phyloP scores from a whole-genome alignment of 2,888 invertebrate genomes.

The Sepioteuthis lessoniana region DNA sequence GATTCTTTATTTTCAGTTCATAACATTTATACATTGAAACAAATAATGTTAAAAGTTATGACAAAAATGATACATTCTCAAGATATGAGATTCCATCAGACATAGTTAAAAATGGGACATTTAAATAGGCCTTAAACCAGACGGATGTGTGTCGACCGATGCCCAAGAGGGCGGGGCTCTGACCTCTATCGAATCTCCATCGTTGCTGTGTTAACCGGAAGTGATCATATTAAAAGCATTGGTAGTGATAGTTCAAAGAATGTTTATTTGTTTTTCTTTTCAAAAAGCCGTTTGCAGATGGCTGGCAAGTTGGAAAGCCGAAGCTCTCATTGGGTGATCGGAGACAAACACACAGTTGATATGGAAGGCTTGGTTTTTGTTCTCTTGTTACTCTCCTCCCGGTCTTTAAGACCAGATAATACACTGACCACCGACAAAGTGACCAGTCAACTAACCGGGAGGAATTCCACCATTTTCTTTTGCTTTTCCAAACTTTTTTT shows the following conservation, averaged over 20 bases:
- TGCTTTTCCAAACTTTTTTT: neutral
- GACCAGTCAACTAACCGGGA: neutral
- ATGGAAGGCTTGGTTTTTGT: neutral
- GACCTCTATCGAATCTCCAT: neutral
- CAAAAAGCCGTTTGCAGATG: neutral
- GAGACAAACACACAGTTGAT: neutral
- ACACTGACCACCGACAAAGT: neutral
- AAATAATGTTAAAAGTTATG: conserved; percentile 21
- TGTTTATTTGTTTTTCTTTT: too few relatives aligned
- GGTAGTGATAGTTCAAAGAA: neutral
- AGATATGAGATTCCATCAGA: conserved; percentile 33
- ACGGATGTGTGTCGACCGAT: neutral
- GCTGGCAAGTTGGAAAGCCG: neutral
- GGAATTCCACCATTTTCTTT: neutral
- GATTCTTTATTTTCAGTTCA: conserved; percentile 11
- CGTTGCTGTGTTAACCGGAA: neutral
- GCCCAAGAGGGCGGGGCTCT: neutral
- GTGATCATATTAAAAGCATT: neutral
- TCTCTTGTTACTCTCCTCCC: neutral
- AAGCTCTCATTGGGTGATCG: neutral
- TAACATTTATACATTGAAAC: conserved; percentile 33
- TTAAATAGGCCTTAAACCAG: neutral
- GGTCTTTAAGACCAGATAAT: neutral
- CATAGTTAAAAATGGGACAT: conserved; percentile 10
- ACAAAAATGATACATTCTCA: conserved; percentile 23